phyloP scores from a whole-genome alignment of 2,888 invertebrate species.

The Biston stratarius region DNA sequence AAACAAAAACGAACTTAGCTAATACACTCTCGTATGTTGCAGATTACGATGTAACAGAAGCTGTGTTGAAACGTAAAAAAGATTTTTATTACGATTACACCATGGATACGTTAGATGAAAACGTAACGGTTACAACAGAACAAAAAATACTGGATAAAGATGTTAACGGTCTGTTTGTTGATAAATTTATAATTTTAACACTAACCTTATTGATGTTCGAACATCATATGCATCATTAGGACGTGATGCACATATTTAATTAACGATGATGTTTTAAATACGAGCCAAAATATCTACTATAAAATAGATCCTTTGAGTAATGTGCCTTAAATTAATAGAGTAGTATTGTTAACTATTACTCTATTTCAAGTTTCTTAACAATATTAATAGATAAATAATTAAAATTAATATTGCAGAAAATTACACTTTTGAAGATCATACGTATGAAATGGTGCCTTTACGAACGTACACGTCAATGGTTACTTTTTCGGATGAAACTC shows the following conservation, averaged over 20 bases:
- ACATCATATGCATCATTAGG: too few relatives aligned
- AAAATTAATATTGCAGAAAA: slow-evolving; percentile 20
- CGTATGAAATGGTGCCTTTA: not conserved
- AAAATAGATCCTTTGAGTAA: not conserved
- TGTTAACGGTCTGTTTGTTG: slow-evolving; percentile 37
- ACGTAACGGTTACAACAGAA: slow-evolving; percentile 24
- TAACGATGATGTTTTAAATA: too few relatives aligned
- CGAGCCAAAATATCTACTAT: too few relatives aligned
- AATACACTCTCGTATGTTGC: slow-evolving; percentile 60
- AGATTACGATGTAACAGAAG: slow-evolving; percentile 57
- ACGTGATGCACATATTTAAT: too few relatives aligned
- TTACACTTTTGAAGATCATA: not conserved
- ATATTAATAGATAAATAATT: not conserved
- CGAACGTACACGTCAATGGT: not conserved
- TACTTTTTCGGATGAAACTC: not conserved
- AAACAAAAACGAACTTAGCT: slow-evolving; percentile 38
- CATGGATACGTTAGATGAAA: slow-evolving; percentile 50
- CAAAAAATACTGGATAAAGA: slow-evolving; percentile 19
- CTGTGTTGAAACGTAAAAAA: slow-evolving; percentile 49
- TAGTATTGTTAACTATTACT: not conserved
- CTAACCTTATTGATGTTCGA: not conserved
- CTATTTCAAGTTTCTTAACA: not conserved
- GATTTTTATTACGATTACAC: slow-evolving; percentile 65
- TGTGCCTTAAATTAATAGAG: not conserved
- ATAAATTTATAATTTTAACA: not conserved